Base-by-base conservation (phyloP, 1,140 invertebrate species). In the Ericerus pela region DNA sequence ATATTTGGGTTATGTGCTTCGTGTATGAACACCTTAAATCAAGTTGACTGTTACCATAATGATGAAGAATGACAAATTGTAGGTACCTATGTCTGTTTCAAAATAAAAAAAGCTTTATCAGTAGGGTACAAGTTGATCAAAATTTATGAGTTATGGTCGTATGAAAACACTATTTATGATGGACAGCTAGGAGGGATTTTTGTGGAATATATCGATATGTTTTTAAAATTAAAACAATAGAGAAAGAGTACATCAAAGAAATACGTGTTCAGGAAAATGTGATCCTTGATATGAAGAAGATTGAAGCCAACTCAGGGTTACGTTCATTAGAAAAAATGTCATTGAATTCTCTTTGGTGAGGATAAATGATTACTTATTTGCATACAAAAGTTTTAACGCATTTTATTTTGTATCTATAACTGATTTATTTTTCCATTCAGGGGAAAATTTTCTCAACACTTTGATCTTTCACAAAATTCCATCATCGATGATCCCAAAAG, bases 331-430 rank as follows among this genome's bases (percentile, higher is more conserved):
- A 63, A 1, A 68, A 70, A 62, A 38, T 67, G n/a, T 63, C 64
- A 31, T 58, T 68, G 30, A 70, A 69, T 57, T 64, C 61, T 3
- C 64, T 69, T 57, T 68, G 66, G 67, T 66, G 69, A n/a, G 8
- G 6, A 8, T 43, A 22, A 8, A n/a, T 10, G 8, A 33, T 33
- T 33, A 10, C n/a, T 33, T 33, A 33, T 33, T 8, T n/a, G n/a
- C n/a, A n/a, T n/a, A n/a, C n/a, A n/a, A n/a, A n/a, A n/a, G n/a
- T n/a, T n/a, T n/a, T n/a, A n/a, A n/a, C n/a, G n/a, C n/a, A n/a
- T n/a, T n/a, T n/a, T n/a, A n/a, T n/a, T n/a, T n/a, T n/a, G n/a
- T n/a, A n/a, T n/a, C n/a, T n/a, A n/a, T n/a, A n/a, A n/a, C n/a
- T n/a, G n/a, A n/a, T n/a, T n/a, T n/a, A 10, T 33, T 10, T n/a